phyloP scores from a whole-genome alignment of 2,888 invertebrate genomes.

The Drosophila multiciliata region DNA sequence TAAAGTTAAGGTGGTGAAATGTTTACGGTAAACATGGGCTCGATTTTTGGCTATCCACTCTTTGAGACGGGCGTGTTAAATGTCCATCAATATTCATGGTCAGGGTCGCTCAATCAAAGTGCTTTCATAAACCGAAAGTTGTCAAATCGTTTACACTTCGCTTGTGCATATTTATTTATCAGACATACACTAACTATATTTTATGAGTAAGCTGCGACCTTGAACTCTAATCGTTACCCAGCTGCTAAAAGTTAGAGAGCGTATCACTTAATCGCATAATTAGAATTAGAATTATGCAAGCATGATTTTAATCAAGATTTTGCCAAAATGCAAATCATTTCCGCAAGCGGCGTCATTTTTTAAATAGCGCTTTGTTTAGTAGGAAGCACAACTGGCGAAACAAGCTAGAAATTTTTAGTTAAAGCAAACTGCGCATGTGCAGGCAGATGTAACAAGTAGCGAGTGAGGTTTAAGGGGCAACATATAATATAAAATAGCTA shows the following conservation, averaged over 20 bases:
- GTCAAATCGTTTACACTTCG: constrained; percentile 40
- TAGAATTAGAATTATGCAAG: constrained; percentile 49
- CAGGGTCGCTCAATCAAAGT: constrained; percentile 57
- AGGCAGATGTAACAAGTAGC: background rate
- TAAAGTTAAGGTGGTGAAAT: constrained; percentile 46
- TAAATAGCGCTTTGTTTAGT: constrained; percentile 11
- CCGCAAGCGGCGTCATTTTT: constrained; percentile 41
- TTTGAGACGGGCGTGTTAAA: constrained; percentile 15
- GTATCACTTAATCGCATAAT: constrained; percentile 32
- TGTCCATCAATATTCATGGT: constrained; percentile 55
- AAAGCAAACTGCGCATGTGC: background rate
- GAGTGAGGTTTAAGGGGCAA: background rate
- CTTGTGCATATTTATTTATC: constrained; percentile 45
- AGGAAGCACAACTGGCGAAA: background rate
- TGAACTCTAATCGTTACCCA: constrained; percentile 34
- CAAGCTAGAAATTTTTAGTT: background rate
- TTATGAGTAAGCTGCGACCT: constrained; percentile 22
- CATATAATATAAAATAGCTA: background rate
- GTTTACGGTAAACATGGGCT: constrained; percentile 50
- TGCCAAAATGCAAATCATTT: constrained; percentile 63
- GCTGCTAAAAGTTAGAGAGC: constrained; percentile 19
- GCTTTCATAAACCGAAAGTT: constrained; percentile 63
- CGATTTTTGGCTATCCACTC: constrained; percentile 28
- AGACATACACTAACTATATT: constrained; percentile 4
- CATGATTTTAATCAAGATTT: constrained; percentile 38